Evolutionary conservation across 2,888 invertebrate species (phyloP).

Genomic region (Andrena bicolor): DNA sequence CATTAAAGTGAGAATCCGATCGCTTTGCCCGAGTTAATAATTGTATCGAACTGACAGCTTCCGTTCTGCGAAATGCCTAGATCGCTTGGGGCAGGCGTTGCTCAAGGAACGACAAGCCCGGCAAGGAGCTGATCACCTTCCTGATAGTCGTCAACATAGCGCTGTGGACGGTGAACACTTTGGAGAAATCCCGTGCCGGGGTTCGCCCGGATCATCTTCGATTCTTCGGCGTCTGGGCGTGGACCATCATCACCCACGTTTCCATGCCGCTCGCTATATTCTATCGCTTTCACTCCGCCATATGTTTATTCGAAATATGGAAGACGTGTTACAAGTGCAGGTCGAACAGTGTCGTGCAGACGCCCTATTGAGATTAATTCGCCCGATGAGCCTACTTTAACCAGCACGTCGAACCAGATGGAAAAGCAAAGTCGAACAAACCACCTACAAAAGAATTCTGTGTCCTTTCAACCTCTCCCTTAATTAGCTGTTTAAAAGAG

Average conservation of each 20-base stretch:
- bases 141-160: conserved; percentile 93
- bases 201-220: conserved; percentile 93
- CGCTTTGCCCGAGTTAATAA: not conserved
- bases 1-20: conserved; percentile 85
- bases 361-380: conserved; percentile 26
- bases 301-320: conserved; percentile 97
- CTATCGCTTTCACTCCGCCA: conserved; percentile 96
- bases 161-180: conserved; percentile 94
- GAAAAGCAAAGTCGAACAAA: not conserved
- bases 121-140: conserved; percentile 94
- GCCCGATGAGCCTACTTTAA: not conserved
- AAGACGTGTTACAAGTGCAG: conserved; percentile 94
- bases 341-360: conserved; percentile 67
- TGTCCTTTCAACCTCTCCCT: not conserved
- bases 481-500: conserved; percentile 27
- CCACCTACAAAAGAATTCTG: not conserved
- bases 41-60: not conserved
- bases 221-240: conserved; percentile 95
- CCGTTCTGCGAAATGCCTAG: conserved; percentile 72
- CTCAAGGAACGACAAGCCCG: conserved; percentile 91
- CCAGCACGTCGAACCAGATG: not conserved
- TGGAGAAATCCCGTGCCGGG: conserved; percentile 93
- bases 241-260: conserved; percentile 96
- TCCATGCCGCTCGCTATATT: conserved; percentile 96
- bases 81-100: conserved; percentile 90